These are phyloP conservation scores for Tetraneura akinire DNA, from an alignment of 1,140 invertebrate species.

Conservation along the genomic window DNA sequence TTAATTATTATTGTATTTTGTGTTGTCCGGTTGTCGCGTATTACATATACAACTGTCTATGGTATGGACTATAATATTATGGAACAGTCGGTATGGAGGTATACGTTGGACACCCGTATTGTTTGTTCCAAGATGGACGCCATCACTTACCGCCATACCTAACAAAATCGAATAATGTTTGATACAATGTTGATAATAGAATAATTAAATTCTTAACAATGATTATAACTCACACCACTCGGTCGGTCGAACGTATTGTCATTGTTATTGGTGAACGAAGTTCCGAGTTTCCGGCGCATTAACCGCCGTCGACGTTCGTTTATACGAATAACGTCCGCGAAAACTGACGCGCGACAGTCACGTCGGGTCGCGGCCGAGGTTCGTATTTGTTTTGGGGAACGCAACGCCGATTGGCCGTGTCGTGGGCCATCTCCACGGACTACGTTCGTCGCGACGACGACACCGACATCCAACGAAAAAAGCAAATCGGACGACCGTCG, in stretches of 20 bases:
- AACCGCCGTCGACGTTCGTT: neutral
- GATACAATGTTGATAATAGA: neutral
- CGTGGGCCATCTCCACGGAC: neutral
- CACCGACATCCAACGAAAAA: no score
- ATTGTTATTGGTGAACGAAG: no score
- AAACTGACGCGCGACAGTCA: no score
- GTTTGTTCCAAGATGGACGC: conserved; percentile 20
- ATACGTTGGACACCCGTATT: neutral
- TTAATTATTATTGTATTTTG: no score
- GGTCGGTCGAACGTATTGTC: neutral
- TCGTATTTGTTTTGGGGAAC: no score
- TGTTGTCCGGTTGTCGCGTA: no score
- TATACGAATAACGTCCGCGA: no score
- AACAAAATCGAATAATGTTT: conserved; percentile 35
- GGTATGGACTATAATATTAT: no score
- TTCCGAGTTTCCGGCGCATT: neutral
- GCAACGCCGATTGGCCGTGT: no score
- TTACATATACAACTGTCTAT: no score
- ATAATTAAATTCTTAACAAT: conserved; percentile 42
- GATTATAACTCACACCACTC: neutral
- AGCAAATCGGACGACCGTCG: neutral
- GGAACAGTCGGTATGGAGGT: neutral
- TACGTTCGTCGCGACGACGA: neutral
- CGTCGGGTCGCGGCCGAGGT: no score
- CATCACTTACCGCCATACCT: neutral